These are phyloP conservation scores for Capromys pilorides DNA, from an alignment of 2,797 vertebrate genomes.

Conservation along the genomic window DNA sequence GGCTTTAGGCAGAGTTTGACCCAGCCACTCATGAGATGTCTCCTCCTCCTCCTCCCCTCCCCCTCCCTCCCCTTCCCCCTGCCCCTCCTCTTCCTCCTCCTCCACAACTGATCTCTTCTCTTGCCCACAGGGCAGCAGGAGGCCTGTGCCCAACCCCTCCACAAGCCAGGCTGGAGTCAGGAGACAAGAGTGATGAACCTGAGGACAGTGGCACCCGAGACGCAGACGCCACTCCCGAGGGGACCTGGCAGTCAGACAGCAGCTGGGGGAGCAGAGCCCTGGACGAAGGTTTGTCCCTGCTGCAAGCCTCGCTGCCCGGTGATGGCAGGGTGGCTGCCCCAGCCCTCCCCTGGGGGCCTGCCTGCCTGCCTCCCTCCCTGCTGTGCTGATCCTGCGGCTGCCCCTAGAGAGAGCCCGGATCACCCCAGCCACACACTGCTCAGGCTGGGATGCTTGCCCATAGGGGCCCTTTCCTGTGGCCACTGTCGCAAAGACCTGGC, in stretches of 20 bases:
- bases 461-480: too few relatives aligned
- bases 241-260: not conserved
- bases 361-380: fast-evolving
- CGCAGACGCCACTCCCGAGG: not conserved
- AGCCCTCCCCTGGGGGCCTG: not conserved
- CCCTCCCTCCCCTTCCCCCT: too few relatives aligned
- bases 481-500: not conserved
- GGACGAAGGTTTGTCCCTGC: slow-evolving; percentile 56
- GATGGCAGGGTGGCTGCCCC: not conserved
- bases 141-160: slow-evolving; percentile 76
- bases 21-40: not conserved
- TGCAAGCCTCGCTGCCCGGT: not conserved
- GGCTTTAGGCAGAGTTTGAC: not conserved
- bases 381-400: not conserved
- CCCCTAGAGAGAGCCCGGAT: not conserved
- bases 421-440: too few relatives aligned
- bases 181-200: slow-evolving; percentile 55
- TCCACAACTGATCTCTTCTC: not conserved
- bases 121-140: slow-evolving; percentile 85
- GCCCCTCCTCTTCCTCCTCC: not conserved
- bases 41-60: not conserved
- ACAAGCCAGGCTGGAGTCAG: slow-evolving; percentile 69
- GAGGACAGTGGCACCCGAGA: not conserved
- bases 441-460: not conserved
- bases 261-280: not conserved